Percentiles rank a stretch among this genome's conserved stretches.
Evolutionary conservation across 1,140 invertebrate species (phyloP).

Genomic region (Archivesica marissinica): DNA sequence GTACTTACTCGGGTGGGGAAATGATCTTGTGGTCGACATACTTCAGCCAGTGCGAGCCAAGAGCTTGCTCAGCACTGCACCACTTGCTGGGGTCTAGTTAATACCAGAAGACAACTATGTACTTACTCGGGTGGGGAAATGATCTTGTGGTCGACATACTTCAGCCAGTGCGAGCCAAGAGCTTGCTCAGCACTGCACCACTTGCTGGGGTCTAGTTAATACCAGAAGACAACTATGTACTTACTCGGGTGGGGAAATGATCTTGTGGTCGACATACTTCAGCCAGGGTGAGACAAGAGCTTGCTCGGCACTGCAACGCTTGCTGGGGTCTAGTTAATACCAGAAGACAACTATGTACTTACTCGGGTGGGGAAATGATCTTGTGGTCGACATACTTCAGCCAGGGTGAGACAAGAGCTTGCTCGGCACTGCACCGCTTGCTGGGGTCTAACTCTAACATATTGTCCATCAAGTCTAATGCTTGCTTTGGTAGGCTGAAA

Average conservation of each 20-base stretch:
- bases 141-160: conserved; percentile 93
- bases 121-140: conserved; percentile 88
- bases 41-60: conserved; percentile 96
- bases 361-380: conserved; percentile 88
- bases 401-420: conserved; percentile 97
- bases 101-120: conserved; percentile 86
- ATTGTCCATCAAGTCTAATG: conserved; percentile 96
- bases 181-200: conserved; percentile 98
- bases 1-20: conserved; percentile 87
- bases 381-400: conserved; percentile 95
- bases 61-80: conserved; percentile 96
- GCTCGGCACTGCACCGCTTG: conserved; percentile 96
- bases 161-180: conserved; percentile 96
- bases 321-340: conserved; percentile 93
- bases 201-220: conserved; percentile 97
- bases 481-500: conserved; percentile 91
- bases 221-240: conserved; percentile 57
- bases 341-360: conserved; percentile 79
- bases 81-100: conserved; percentile 97
- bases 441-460: conserved; percentile 99
- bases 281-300: conserved; percentile 98
- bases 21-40: conserved; percentile 93
- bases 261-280: conserved; percentile 94
- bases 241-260: conserved; percentile 88
- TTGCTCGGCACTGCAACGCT: conserved; percentile 96